phyloP scores from a whole-genome alignment of 2,797 vertebrate species.

The Enteromius afrohamiltoni region DNA sequence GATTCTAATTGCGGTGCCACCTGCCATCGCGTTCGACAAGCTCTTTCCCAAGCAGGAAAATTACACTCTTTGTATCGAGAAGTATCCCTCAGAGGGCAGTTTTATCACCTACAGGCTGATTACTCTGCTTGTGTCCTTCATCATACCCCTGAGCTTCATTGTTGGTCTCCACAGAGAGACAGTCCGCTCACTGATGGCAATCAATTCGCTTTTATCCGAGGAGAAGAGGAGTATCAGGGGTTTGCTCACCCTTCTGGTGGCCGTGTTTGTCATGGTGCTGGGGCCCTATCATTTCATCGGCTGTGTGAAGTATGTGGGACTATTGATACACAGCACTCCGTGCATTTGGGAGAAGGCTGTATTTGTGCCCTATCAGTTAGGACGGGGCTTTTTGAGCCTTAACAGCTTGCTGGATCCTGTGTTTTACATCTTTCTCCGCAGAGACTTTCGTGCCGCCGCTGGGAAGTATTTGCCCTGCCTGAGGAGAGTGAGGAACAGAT shows the following conservation, averaged over 20 bases:
- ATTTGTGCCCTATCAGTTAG: slow-evolving; percentile 54
- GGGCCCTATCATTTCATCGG: slow-evolving; percentile 63
- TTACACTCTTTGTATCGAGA: slow-evolving; percentile 59
- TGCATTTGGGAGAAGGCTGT: slow-evolving; percentile 59
- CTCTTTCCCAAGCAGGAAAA: slow-evolving; percentile 46
- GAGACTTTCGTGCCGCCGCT: slow-evolving; percentile 48
- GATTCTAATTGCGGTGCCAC: slow-evolving; percentile 45
- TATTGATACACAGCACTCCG: slow-evolving; percentile 29
- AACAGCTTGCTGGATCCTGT: slow-evolving; percentile 64
- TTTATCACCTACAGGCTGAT: slow-evolving; percentile 60
- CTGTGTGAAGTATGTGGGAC: slow-evolving; percentile 58
- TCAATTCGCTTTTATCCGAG: slow-evolving; percentile 52
- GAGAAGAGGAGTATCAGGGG: slow-evolving; percentile 61
- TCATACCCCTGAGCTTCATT: slow-evolving; percentile 61
- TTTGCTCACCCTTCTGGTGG: slow-evolving; percentile 58
- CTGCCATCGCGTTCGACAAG: slow-evolving; percentile 31
- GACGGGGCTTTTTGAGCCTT: slow-evolving; percentile 55
- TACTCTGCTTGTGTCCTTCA: slow-evolving; percentile 59
- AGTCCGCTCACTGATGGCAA: slow-evolving; percentile 63
- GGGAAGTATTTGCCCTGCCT: slow-evolving; percentile 51
- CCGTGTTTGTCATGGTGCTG: slow-evolving; percentile 59
- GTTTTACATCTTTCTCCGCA: slow-evolving; percentile 59
- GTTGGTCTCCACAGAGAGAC: slow-evolving; percentile 53
- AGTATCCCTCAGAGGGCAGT: slow-evolving; percentile 54
- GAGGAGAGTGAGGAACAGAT: slow-evolving; percentile 6